These are phyloP conservation scores for Drosophila fulvimacula DNA, from an alignment of 2,888 invertebrate genomes.

Conservation along the genomic window DNA sequence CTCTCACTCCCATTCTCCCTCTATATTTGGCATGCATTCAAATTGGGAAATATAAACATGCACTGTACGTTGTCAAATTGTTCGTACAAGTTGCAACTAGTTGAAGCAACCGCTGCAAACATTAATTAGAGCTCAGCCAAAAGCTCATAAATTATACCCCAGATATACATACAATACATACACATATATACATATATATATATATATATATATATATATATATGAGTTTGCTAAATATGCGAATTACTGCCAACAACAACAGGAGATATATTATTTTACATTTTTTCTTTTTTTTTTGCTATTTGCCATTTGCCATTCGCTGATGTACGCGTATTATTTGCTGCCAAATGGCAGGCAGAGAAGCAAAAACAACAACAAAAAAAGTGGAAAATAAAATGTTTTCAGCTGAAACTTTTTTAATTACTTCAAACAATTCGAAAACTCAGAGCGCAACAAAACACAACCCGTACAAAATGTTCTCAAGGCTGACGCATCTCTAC, in stretches of 20 bases:
- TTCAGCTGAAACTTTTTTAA: conserved; percentile 53
- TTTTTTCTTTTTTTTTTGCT: neutral
- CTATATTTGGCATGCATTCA: conserved; percentile 1
- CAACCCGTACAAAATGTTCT: conserved; percentile 12
- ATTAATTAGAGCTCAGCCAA: conserved; percentile 38
- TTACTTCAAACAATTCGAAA: conserved; percentile 51
- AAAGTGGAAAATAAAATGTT: conserved; percentile 4
- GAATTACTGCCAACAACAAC: conserved; percentile 10
- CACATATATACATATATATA: neutral
- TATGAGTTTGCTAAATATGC: conserved; percentile 7
- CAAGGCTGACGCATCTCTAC: conserved; percentile 20
- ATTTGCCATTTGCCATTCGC: no score
- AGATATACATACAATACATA: neutral
- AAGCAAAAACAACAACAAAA: neutral
- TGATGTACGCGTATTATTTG: conserved; percentile 13
- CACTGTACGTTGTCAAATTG: conserved; percentile 6
- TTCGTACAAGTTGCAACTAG: conserved; percentile 25
- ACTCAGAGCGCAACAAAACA: conserved; percentile 24
- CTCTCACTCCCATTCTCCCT: neutral
- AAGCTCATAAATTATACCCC: conserved; percentile 27
- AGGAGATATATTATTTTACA: conserved; percentile 20
- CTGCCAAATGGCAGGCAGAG: conserved; percentile 8
- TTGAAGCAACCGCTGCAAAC: conserved; percentile 17
- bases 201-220: conserved; percentile 3
- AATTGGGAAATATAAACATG: conserved; percentile 11